Conservation (phyloP, 2,797 vertebrate genomes). For the Phrynocephalus vlangalii region DNA sequence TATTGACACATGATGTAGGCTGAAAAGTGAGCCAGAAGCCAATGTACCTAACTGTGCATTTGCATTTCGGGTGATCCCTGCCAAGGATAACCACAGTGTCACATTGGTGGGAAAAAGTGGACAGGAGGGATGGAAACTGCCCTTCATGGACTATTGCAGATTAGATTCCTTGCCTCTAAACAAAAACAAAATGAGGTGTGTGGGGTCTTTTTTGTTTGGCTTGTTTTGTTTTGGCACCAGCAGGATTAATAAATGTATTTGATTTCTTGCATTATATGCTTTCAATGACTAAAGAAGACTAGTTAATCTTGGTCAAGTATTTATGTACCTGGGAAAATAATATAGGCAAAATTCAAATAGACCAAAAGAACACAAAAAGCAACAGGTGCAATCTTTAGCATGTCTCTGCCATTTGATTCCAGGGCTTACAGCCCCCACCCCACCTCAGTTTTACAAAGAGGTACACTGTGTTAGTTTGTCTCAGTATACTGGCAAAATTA, state of each 20-base stretch:
- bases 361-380: neutral
- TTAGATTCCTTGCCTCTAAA: neutral
- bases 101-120: neutral
- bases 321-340: neutral
- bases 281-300: too few species aligned
- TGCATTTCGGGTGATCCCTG: constrained; percentile 37
- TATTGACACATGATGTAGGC: constrained; percentile 45
- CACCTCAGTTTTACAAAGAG: too few species aligned
- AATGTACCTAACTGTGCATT: constrained; percentile 31
- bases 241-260: neutral
- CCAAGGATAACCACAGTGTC: neutral
- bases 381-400: too few species aligned
- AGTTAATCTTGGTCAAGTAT: neutral
- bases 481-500: too few species aligned
- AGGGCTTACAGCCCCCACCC: too few species aligned
- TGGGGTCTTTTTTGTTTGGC: neutral
- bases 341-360: neutral
- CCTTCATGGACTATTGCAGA: neutral
- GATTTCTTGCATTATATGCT: neutral
- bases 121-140: neutral
- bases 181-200: neutral
- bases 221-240: neutral
- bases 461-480: too few species aligned
- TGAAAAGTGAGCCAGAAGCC: constrained; percentile 33
- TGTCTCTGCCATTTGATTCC: neutral